These are phyloP conservation scores for Acanthochromis polyacanthus DNA, from an alignment of 2,113 vertebrate genomes.

Conservation along the genomic window DNA sequence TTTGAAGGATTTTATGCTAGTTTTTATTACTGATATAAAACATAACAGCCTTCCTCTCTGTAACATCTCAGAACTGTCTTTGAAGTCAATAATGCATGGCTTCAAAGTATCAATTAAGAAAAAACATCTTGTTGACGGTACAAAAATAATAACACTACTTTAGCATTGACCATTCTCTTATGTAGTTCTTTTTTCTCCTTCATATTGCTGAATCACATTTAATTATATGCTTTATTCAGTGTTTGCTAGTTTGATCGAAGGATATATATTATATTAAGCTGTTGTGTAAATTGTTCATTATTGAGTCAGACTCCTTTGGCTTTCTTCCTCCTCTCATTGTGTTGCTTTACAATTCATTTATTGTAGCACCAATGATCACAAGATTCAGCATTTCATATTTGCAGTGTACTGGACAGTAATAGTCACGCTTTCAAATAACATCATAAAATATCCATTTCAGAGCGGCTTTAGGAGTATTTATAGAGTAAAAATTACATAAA, in stretches of 20 bases:
- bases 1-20: background rate
- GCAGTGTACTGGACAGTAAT: no score
- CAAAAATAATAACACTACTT: background rate
- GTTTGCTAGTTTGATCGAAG: background rate
- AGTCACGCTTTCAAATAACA: background rate
- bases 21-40: background rate
- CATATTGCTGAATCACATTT: background rate
- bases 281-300: background rate
- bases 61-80: background rate
- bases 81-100: background rate
- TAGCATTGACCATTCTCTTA: background rate
- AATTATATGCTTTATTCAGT: background rate
- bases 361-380: constrained; percentile 4
- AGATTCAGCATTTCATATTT: background rate
- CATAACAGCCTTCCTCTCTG: background rate
- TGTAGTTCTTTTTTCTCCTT: background rate
- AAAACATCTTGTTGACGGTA: background rate
- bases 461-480: no score
- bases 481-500: no score
- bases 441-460: background rate
- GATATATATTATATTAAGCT: background rate
- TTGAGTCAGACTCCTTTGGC: background rate
- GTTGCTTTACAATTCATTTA: constrained; percentile 10
- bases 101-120: background rate
- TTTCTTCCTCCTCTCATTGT: background rate